Evolutionary conservation across 1,140 invertebrate species (phyloP), one percentile per base, ranked within the genome.

Genomic region (Eufriesea mexicana): DNA sequence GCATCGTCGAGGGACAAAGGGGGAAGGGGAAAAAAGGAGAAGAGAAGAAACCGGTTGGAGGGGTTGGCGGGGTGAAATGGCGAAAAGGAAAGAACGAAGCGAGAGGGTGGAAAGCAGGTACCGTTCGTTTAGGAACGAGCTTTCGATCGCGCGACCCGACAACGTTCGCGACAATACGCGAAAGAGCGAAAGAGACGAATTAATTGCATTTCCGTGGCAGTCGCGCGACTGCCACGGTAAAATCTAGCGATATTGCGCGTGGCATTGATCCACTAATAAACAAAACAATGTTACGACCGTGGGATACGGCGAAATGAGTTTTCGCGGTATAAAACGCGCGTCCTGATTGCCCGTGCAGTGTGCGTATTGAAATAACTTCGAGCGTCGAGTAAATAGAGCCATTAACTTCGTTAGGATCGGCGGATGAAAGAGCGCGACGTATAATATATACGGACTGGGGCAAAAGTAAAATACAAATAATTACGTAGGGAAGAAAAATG

Each of bases 211-310:
- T 83, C 71, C 23, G 51, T 62, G 49, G 81, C 25, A 62, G 75
- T 16, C n/a, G 42, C 45, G 9, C 16, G 64, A 23, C 62, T 25
- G 54, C 28, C 51, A 45, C 9, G 51, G 61, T 59, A 57, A 75
- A 83, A 83, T 83, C 74, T 77, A 77, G 74, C 64, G 66, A 83
- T 77, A 83, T 70, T 70, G 73, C 55, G 62, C n/a, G 80, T 59
- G 73, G 54, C 80, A 70, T 66, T 62, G 80, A 83, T 83, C 64
- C 73, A 12, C 80, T 83, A 83, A 83, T 83, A 83, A 77, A 78
- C 66, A 64, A 62, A 83, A 77, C 80, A 77, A 83, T 51, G 80
- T 83, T 78, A 83, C 80, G 25, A 61, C 20, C 47, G 54, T 23
- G 54, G 55, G 23, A 25, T 49, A 25, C 49, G 28, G 14, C 23